A percentile compares a stretch with the other conserved stretches of the same genome.
Conservation (phyloP, 1,140 invertebrate species). For the Adoxophyes honmai region DNA sequence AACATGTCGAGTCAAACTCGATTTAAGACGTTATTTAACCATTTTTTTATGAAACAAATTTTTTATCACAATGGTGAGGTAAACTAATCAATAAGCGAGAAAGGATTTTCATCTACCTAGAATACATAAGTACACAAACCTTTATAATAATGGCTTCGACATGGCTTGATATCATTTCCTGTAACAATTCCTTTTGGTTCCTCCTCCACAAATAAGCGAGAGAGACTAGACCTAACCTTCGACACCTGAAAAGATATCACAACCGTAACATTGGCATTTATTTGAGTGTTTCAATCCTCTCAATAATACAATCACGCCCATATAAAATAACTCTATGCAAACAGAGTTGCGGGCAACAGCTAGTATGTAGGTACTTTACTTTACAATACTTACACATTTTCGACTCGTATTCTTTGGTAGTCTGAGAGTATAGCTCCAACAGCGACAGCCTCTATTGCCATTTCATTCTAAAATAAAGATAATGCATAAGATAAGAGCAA, state of each 20-base stretch:
- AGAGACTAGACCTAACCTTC: constrained; percentile 90
- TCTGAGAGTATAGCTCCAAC: constrained; percentile 98
- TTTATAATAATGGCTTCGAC: constrained; percentile 97
- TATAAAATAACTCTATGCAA: too few species aligned
- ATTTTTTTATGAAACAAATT: too few species aligned
- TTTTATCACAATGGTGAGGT: too few species aligned
- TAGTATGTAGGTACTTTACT: too few species aligned
- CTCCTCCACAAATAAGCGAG: constrained; percentile 96
- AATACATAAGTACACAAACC: constrained; percentile 47
- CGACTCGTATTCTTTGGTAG: constrained; percentile 97
- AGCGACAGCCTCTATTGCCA: constrained; percentile 93
- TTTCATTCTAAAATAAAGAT: constrained; percentile 81
- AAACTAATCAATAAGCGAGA: too few species aligned
- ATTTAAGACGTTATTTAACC: too few species aligned
- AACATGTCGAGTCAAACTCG: too few species aligned
- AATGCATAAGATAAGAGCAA: neutral
- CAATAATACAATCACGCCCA: too few species aligned
- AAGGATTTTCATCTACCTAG: constrained; percentile 1
- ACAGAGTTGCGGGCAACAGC: too few species aligned
- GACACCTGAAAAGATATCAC: constrained; percentile 82
- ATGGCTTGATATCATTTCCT: constrained; percentile 97
- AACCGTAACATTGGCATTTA: too few species aligned
- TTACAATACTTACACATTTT: constrained; percentile 96
- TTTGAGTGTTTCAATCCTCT: too few species aligned
- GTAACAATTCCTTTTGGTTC: constrained; percentile 95